Conservation (phyloP, 2,888 invertebrate genomes). For the Rhagophthalmus giganteus region DNA sequence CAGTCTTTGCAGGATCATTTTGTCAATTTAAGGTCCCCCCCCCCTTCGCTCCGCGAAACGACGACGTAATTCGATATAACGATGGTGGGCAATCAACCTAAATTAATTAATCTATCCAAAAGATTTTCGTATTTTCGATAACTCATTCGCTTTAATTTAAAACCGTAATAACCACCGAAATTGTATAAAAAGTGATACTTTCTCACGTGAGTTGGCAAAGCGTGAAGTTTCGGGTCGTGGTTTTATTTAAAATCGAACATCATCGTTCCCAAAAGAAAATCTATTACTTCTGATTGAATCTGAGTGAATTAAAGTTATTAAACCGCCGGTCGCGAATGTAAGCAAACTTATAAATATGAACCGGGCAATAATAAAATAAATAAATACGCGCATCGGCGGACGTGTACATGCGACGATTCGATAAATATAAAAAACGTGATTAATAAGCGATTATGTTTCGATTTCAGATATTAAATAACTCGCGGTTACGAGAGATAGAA, state of each 20-base stretch:
- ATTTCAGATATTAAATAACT: conserved; percentile 35
- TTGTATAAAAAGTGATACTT: not conserved
- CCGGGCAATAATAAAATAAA: conserved; percentile 40
- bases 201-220: not conserved
- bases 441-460: conserved; percentile 41
- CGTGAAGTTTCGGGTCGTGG: not conserved
- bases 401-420: conserved; percentile 41
- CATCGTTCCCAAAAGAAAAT: conserved; percentile 9
- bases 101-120: too few relatives aligned
- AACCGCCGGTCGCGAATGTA: conserved; percentile 28
- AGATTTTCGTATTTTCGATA: too few relatives aligned
- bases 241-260: conserved; percentile 3
- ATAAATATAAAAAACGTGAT: conserved; percentile 38
- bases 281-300: conserved; percentile 17
- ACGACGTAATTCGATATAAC: too few relatives aligned
- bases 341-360: conserved; percentile 38
- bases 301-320: conserved; percentile 15
- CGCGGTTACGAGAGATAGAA: conserved; percentile 30
- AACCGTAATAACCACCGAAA: not conserved
- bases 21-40: too few relatives aligned
- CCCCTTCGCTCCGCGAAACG: too few relatives aligned
- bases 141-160: not conserved
- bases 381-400: conserved; percentile 36
- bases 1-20: too few relatives aligned
- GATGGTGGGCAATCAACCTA: too few relatives aligned